Base-by-base conservation (phyloP, 2,113 vertebrate genomes). In the Campylorhamphus procurvoides region DNA sequence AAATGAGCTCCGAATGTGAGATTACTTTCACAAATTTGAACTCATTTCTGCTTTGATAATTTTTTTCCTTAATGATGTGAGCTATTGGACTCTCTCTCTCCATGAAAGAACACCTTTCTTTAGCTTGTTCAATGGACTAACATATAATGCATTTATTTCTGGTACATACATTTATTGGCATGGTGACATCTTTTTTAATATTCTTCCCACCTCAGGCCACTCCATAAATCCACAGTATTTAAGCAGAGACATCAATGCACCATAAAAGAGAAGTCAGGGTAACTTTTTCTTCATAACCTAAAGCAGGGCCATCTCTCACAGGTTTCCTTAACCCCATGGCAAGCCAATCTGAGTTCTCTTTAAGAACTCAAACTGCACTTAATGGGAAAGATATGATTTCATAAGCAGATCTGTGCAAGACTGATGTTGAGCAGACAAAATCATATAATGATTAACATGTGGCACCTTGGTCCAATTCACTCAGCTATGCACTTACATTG, bases 371-470 rank as follows among this genome's bases (percentile, higher is more conserved):
- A 96, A 84, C 83, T 90, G 76, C 68, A 68, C 68, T 92, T 96
- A 97, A 97, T 94, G 69, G 83, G 90, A 96, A 95, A 96, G 76
- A 92, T 90, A 96, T 96, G 96, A 95, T 90, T 97, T 90, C 92
- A 89, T 93, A 96, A 97, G 74, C 71, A 91, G 90, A 87, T 93
- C 83, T 80, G 74, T 87, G 85, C 68, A 92, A 94, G 92, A 81
- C 90, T 93, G 94, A 94, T 96, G 90, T 53, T 96, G 76, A 73
- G 76, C 94, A 95, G 94, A 78, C 90, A 93, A 96, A 93, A 84
- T 42, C 76, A 80, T 40, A 1, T 97, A 96, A 97, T 93, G 88
- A 95, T 84, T 96, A 96, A 96, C 96, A 96, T 17, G 88, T 93
- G 94, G 60, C 86, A 92, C 72, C 79, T 90, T 42, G 56, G 68